These are phyloP conservation scores for Drosophila kanapiae DNA, from an alignment of 1,140 invertebrate species.

Conservation along the genomic window DNA sequence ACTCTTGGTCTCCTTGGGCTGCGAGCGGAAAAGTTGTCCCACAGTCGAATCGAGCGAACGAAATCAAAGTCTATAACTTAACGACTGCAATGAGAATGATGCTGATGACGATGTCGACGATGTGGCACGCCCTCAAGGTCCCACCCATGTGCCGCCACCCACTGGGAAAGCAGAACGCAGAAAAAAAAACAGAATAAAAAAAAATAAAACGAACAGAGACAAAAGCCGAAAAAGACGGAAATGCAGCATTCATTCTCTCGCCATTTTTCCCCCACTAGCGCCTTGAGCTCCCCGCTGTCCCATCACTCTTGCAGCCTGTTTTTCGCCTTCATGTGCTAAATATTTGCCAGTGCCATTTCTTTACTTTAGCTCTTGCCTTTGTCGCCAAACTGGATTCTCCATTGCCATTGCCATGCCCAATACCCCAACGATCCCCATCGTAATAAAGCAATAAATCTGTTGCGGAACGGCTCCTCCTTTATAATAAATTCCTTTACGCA, in stretches of 20 bases:
- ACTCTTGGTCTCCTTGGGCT: conserved; percentile 2
- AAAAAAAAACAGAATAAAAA: neutral
- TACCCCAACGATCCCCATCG: conserved; percentile 41
- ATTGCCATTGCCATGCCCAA: conserved; percentile 29
- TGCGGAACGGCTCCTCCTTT: conserved; percentile 46
- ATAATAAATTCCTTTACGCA: conserved; percentile 53
- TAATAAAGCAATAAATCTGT: conserved; percentile 72
- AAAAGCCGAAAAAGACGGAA: conserved; percentile 66
- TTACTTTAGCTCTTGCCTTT: conserved; percentile 53
- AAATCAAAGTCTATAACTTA: conserved; percentile 73
- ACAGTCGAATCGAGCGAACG: conserved; percentile 37
- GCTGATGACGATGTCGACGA: conserved; percentile 24
- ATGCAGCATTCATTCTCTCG: conserved; percentile 68
- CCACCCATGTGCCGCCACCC: conserved; percentile 1
- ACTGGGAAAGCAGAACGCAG: conserved; percentile 36
- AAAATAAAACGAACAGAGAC: conserved; percentile 17
- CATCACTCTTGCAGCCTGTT: conserved; percentile 11
- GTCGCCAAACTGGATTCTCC: conserved; percentile 52
- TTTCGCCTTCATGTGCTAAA: conserved; percentile 53
- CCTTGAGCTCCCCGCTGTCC: neutral
- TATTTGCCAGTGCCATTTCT: conserved; percentile 60
- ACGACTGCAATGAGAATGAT: conserved; percentile 44
- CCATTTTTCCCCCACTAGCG: conserved; percentile 18
- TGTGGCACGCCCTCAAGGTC: conserved; percentile 41
- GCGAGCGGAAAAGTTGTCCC: conserved; percentile 12